Evolutionary conservation across 2,113 vertebrate species (phyloP), one percentile per base, ranked within the genome.

Genomic region (Onychostruthus taczanowskii): DNA sequence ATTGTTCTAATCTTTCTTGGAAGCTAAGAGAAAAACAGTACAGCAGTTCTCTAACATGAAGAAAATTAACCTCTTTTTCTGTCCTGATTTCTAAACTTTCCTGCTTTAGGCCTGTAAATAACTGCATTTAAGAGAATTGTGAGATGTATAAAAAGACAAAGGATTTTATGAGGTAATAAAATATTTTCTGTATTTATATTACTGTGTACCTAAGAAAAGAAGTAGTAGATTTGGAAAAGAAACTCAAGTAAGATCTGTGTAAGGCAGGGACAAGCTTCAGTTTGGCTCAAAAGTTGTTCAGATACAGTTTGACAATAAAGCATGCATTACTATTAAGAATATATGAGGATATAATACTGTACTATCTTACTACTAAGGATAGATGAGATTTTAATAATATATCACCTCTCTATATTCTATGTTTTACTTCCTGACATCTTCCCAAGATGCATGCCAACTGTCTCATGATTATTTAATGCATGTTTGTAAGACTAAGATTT

Each of bases 341-440:
- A 88, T 26, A 66, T 53, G 28, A 72, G 3, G 26, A 44, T 41
- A 76, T 37, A 73, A 79, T n/a, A 70, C 31, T 37, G 47, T 28
- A 46, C 16, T 81, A 47, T 31, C 35, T 83, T 73, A 76, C 18
- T 76, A 62, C 12, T 62, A 69, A 85, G 13, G 26, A 62, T 22
- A 88, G 46, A 94, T 44, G 24, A 91, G 22, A 72, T 76, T 93
- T 94, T 76, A 95, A 85, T 91, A 69, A 82, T 79, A 44, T 14
- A 81, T 58, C 63, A 70, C 7, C 9, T 81, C 6, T 82, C 35
- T 58, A 19, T 28, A 44, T 33, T 78, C 50, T 26, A 75, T 16
- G 7, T 75, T 93, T 76, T 87, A 69, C 13, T 58, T 76, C 56
- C 75, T 95, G 43, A 44, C 39, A 66, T 83, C 20, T 30, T 85